Percentiles rank a stretch among this genome's conserved stretches.
Evolutionary conservation across 1,140 invertebrate species (phyloP).

Genomic region (Hylyphantes graminicola): DNA sequence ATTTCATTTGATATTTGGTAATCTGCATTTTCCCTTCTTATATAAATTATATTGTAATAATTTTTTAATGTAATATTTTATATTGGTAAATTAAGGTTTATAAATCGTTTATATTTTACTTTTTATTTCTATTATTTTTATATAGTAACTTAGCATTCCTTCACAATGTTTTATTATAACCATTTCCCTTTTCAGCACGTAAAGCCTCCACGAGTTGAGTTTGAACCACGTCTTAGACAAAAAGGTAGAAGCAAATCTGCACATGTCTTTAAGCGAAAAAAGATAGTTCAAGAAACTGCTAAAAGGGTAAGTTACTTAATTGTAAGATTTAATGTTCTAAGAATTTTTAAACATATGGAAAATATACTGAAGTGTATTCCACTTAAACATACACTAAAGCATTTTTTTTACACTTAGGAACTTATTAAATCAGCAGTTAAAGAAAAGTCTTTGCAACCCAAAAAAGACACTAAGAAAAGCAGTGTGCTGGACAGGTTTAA

Average conservation of each 20-base stretch:
- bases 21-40: too few relatives aligned
- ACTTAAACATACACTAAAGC: too few relatives aligned
- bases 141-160: too few relatives aligned
- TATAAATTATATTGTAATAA: too few relatives aligned
- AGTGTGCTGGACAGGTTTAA: constrained; percentile 34
- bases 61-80: too few relatives aligned
- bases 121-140: too few relatives aligned
- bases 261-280: constrained; percentile 19
- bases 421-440: constrained; percentile 28
- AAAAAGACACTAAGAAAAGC: neutral
- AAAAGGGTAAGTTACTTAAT: constrained; percentile 30
- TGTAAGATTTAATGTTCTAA: neutral
- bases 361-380: neutral
- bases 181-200: constrained; percentile 28
- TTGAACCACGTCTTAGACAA: constrained; percentile 25
- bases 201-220: constrained; percentile 38
- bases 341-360: neutral
- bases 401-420: constrained; percentile 22
- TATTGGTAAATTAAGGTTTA: too few relatives aligned
- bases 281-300: constrained; percentile 28
- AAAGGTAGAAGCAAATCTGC: constrained; percentile 40
- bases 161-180: neutral
- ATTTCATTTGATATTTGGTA: too few relatives aligned
- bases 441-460: constrained; percentile 2
- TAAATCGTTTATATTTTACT: too few relatives aligned